Conservation (phyloP, 1,140 invertebrate species). For the Drosophila leontia region DNA sequence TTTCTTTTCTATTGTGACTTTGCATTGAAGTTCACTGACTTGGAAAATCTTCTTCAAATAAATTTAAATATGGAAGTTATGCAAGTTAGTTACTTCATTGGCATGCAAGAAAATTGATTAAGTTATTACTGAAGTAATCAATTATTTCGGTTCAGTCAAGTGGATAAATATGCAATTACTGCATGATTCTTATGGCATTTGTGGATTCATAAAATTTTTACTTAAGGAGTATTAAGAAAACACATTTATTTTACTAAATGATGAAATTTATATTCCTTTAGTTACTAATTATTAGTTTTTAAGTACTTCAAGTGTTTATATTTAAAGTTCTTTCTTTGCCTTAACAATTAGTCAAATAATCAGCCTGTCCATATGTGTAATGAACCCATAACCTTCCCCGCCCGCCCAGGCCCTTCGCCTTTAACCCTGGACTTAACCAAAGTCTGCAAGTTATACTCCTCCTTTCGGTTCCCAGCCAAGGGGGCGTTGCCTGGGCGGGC, state of each 20-base stretch:
- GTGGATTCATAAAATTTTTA: neutral
- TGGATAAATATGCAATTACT: conserved; percentile 9
- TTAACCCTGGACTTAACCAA: conserved; percentile 18
- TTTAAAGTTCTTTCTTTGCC: neutral
- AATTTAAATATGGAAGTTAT: conserved; percentile 16
- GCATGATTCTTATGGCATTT: neutral
- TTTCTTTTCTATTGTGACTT: neutral
- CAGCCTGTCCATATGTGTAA: conserved; percentile 28
- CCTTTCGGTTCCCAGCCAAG: conserved; percentile 33
- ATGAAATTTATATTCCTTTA: neutral
- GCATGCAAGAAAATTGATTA: conserved; percentile 23
- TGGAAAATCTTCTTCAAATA: conserved; percentile 40
- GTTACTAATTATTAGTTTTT: neutral
- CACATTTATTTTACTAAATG: neutral
- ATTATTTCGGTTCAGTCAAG: conserved; percentile 22
- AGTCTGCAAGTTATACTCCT: neutral
- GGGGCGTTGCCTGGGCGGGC: conserved; percentile 66
- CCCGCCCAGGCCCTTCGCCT: conserved; percentile 3
- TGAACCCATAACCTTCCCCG: conserved; percentile 22
- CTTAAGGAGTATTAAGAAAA: neutral
- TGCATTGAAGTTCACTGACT: conserved; percentile 65
- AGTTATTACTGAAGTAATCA: conserved; percentile 3
- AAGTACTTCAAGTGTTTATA: neutral
- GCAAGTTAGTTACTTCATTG: conserved; percentile 26
- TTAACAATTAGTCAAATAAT: conserved; percentile 29